phyloP scores from a whole-genome alignment of 1,140 invertebrate genomes.

The Lordiphosa clarofinis region DNA sequence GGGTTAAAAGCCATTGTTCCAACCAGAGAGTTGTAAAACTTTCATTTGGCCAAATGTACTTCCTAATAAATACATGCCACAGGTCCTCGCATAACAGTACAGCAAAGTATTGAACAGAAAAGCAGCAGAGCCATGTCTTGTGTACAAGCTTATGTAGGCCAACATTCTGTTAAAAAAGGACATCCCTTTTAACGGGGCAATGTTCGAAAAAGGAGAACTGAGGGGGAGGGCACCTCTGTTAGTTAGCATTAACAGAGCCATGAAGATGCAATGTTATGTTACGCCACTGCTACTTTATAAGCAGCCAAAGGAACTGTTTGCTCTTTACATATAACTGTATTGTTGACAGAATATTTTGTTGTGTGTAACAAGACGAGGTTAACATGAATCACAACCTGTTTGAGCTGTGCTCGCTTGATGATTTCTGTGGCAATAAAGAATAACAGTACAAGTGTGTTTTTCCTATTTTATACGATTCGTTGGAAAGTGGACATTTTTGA shows the following conservation, averaged over 20 bases:
- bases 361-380: too few relatives aligned
- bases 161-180: conserved; percentile 24
- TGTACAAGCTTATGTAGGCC: background rate
- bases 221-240: conserved; percentile 25
- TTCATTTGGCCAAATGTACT: conserved; percentile 36
- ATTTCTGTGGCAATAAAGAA: too few relatives aligned
- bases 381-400: too few relatives aligned
- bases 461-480: too few relatives aligned
- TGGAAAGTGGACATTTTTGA: too few relatives aligned
- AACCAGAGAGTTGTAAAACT: conserved; percentile 29
- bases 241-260: conserved; percentile 26
- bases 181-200: conserved; percentile 42
- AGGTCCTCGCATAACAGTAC: background rate
- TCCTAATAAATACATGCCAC: background rate
- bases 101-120: conserved; percentile 4
- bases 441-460: too few relatives aligned
- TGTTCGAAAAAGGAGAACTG: conserved; percentile 55
- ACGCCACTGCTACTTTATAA: too few relatives aligned
- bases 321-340: background rate
- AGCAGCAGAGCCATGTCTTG: background rate
- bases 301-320: too few relatives aligned
- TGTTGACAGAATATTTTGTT: too few relatives aligned
- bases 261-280: conserved; percentile 3
- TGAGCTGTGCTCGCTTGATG: too few relatives aligned
- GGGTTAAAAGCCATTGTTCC: conserved; percentile 41